Evolutionary conservation across 1,140 invertebrate species (phyloP).

Genomic region (Leptinotarsa defecta): DNA sequence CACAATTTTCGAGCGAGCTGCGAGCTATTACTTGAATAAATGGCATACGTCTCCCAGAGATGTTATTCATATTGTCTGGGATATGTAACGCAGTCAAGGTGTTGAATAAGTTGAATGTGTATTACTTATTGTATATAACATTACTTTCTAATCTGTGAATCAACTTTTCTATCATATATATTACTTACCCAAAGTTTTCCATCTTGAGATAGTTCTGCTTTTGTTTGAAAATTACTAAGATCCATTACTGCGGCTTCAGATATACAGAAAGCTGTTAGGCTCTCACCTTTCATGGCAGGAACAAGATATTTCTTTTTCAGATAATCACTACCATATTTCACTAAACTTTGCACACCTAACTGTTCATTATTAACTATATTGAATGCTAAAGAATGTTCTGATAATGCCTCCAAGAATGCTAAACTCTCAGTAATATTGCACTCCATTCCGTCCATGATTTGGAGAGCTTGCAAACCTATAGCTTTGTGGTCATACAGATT

Average conservation of each 20-base stretch:
- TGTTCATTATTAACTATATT: slow-evolving; percentile 58
- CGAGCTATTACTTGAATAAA: no score
- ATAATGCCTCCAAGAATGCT: slow-evolving; percentile 61
- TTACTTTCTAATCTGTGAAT: no score
- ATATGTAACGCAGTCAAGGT: no score
- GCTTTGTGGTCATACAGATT: slow-evolving; percentile 38
- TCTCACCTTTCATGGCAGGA: slow-evolving; percentile 57
- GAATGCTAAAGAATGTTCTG: slow-evolving; percentile 55
- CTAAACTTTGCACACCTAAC: slow-evolving; percentile 57
- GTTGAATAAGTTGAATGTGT: no score
- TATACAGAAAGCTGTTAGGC: slow-evolving; percentile 58
- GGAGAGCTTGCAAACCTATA: slow-evolving; percentile 54
- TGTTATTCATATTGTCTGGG: no score
- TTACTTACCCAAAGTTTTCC: slow-evolving; percentile 53
- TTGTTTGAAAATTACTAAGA: slow-evolving; percentile 51
- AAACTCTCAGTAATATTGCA: slow-evolving; percentile 63
- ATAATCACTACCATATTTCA: slow-evolving; percentile 54
- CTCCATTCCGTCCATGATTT: slow-evolving; percentile 57
- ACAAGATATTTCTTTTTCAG: slow-evolving; percentile 60
- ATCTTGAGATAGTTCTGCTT: slow-evolving; percentile 47
- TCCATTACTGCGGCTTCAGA: slow-evolving; percentile 55
- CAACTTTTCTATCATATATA: neutral
- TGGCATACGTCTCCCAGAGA: no score
- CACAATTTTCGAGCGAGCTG: no score
- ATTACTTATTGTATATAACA: no score